Conservation (phyloP, 2,113 vertebrate genomes). For the Tamias sibiricus region DNA sequence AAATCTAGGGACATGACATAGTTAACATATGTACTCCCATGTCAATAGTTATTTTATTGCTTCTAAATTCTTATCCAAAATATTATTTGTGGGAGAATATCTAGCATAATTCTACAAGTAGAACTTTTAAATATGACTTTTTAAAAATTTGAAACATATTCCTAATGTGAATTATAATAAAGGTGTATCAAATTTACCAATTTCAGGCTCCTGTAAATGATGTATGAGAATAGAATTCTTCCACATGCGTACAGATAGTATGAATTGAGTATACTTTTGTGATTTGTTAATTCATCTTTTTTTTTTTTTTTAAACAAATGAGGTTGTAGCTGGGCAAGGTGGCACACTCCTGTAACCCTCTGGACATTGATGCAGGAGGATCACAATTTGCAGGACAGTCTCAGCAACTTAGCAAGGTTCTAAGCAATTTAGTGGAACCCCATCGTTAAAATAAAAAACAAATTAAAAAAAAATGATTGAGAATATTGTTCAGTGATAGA, state of each 20-base stretch:
- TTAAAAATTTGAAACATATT: background rate
- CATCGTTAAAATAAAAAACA: no score
- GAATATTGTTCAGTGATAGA: no score
- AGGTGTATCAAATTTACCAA: background rate
- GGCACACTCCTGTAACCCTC: no score
- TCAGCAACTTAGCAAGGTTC: no score
- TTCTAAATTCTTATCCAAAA: background rate
- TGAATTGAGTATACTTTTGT: background rate
- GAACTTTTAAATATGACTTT: background rate
- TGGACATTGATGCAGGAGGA: no score
- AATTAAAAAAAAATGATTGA: no score
- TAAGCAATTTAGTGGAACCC: no score
- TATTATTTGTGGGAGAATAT: background rate
- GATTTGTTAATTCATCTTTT: background rate
- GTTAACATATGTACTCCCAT: background rate
- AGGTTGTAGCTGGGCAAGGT: background rate
- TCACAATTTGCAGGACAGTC: no score
- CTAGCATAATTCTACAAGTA: background rate
- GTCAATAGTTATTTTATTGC: background rate
- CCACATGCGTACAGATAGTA: background rate
- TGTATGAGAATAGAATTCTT: background rate
- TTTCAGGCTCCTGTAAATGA: background rate
- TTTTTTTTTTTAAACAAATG: background rate
- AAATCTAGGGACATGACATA: background rate
- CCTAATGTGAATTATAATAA: background rate